These are phyloP conservation scores for Hetaerina titia DNA, from an alignment of 2,888 invertebrate species.

Conservation along the genomic window DNA sequence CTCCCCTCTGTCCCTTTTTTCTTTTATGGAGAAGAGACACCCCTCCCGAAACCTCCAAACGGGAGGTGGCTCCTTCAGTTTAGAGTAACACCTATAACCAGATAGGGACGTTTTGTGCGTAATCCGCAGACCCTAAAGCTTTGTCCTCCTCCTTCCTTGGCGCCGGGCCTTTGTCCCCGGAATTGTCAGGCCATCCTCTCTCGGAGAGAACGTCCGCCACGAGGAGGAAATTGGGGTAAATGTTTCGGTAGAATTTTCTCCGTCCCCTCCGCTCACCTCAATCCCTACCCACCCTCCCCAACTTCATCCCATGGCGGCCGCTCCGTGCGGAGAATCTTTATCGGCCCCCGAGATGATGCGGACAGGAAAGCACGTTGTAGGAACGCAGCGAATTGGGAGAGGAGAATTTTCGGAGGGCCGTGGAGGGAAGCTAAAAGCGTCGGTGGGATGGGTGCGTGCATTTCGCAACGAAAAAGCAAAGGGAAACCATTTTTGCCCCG, in stretches of 20 bases:
- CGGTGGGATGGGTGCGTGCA: not conserved
- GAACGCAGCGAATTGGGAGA: not conserved
- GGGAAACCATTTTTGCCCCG: conserved; percentile 48
- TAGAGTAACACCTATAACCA: not conserved
- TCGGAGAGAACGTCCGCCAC: too few species aligned
- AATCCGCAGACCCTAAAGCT: not conserved
- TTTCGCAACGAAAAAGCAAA: conserved; percentile 46
- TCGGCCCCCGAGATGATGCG: not conserved
- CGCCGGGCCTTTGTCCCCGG: not conserved
- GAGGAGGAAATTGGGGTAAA: not conserved
- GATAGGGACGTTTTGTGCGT: not conserved
- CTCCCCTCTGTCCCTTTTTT: not conserved
- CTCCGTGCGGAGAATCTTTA: not conserved
- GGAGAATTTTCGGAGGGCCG: not conserved
- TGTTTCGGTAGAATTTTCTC: not conserved
- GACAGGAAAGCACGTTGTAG: not conserved
- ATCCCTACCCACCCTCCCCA: not conserved
- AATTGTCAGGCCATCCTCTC: too few species aligned
- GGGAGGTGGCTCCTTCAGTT: not conserved
- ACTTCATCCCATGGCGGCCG: not conserved
- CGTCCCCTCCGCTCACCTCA: too few species aligned
- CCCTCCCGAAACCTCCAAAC: not conserved
- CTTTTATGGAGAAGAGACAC: not conserved
- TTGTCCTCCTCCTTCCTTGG: not conserved
- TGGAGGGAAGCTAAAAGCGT: not conserved